Evolutionary conservation across 2,888 invertebrate species (phyloP).

Genomic region (Apoda limacodes): DNA sequence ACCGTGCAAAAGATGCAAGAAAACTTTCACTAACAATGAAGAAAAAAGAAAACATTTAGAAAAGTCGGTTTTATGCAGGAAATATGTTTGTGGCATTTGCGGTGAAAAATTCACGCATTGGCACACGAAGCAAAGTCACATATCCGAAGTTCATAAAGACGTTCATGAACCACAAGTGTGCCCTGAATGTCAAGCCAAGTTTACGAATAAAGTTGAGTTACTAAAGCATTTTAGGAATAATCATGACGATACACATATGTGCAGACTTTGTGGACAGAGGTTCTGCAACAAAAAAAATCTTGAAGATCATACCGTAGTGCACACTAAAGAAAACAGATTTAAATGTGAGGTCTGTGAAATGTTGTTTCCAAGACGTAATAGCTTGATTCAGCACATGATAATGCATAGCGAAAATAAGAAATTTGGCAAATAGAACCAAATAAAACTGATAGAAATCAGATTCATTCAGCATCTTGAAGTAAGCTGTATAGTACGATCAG

Average conservation of each 20-base stretch:
- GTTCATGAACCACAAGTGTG: constrained; percentile 24
- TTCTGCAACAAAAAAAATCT: constrained; percentile 32
- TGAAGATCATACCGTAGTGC: constrained; percentile 37
- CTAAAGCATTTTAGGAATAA: constrained; percentile 17
- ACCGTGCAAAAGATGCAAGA: too few species aligned
- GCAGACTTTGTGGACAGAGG: constrained; percentile 20
- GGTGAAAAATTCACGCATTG: too few species aligned
- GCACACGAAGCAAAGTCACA: constrained; percentile 30
- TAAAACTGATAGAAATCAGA: too few species aligned
- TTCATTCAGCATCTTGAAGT: too few species aligned
- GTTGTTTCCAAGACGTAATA: constrained; percentile 27
- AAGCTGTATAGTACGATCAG: too few species aligned
- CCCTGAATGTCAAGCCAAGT: constrained; percentile 19
- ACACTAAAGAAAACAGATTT: constrained; percentile 37
- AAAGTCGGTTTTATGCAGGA: too few species aligned
- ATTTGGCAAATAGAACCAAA: constrained; percentile 49
- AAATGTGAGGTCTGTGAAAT: constrained; percentile 43
- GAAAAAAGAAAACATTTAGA: too few species aligned
- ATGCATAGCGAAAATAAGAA: constrained; percentile 33
- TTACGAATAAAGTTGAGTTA: constrained; percentile 8
- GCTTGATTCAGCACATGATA: constrained; percentile 28
- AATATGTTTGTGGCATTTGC: too few species aligned
- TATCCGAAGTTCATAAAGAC: constrained; percentile 27
- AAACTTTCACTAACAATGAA: too few species aligned
- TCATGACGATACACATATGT: constrained; percentile 20